Percentiles rank a stretch among this genome's conserved stretches.
phyloP scores from a whole-genome alignment of 2,113 vertebrate species.

The Rutilus rutilus region DNA sequence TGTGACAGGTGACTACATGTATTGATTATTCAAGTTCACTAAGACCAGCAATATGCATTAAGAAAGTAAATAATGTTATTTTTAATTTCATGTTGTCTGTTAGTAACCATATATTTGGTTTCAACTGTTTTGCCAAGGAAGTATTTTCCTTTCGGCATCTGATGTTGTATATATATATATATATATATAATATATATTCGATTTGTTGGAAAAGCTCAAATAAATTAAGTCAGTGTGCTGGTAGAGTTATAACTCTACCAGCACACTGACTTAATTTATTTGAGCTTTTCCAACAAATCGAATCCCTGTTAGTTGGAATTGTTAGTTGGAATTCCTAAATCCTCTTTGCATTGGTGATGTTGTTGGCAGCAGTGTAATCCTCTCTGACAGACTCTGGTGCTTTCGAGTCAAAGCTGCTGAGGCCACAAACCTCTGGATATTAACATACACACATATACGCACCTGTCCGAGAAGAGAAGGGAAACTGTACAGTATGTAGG shows the following conservation, averaged over 20 bases:
- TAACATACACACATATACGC: slow-evolving; percentile 3
- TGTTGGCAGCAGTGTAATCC: slow-evolving; percentile 47
- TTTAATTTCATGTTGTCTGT: not conserved
- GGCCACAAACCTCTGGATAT: slow-evolving; percentile 16
- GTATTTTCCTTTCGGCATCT: not conserved
- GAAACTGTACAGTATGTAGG: not conserved
- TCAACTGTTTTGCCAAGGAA: not conserved
- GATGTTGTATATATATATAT: not conserved
- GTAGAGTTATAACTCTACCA: not conserved
- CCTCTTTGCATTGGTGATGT: slow-evolving; percentile 54
- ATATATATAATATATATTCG: not conserved
- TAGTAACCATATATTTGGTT: not conserved
- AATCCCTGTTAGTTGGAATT: too few relatives aligned
- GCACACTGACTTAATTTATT: too few relatives aligned
- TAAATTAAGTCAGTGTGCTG: slow-evolving; percentile 9
- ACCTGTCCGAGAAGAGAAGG: not conserved
- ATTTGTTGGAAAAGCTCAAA: slow-evolving; percentile 18
- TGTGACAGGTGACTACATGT: too few relatives aligned
- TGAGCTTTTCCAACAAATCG: too few relatives aligned
- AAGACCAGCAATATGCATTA: not conserved
- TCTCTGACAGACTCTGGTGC: slow-evolving; percentile 42
- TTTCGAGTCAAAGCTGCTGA: slow-evolving; percentile 12
- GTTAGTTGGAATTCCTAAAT: slow-evolving; percentile 38
- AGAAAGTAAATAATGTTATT: not conserved
- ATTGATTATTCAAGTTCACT: not conserved